Evolutionary conservation across 2,888 invertebrate species (phyloP).

Genomic region (Tetrapedia diversipes): DNA sequence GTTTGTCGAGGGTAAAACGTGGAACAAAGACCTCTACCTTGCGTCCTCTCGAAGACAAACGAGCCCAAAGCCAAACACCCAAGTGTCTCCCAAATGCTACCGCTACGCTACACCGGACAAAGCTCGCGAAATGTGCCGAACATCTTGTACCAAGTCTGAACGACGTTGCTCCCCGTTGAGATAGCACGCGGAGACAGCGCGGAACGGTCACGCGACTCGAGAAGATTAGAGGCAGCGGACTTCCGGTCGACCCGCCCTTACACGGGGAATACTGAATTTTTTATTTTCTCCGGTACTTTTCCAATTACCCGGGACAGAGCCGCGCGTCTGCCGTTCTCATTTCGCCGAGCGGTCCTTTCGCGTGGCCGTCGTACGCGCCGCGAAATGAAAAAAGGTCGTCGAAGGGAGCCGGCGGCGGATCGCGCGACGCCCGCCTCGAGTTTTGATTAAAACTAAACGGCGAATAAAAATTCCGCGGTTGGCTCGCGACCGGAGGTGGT

Average conservation of each 20-base stretch:
- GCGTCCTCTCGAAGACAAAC: background rate
- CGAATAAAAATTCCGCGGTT: constrained; percentile 69
- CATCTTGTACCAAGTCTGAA: constrained; percentile 5
- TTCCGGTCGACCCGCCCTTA: constrained; percentile 35
- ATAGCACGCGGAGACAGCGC: background rate
- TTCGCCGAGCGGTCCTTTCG: constrained; percentile 45
- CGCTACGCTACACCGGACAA: too few relatives aligned
- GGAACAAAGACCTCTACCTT: background rate
- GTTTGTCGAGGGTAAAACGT: background rate
- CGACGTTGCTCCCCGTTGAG: background rate
- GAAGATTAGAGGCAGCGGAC: constrained; percentile 36
- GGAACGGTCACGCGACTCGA: constrained; percentile 33
- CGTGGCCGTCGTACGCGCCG: constrained; percentile 44
- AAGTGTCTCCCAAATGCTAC: background rate
- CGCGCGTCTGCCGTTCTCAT: constrained; percentile 53
- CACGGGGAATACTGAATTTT: constrained; percentile 50
- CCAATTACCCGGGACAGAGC: constrained; percentile 64
- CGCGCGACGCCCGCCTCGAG: constrained; percentile 48
- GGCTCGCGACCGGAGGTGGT: constrained; percentile 18
- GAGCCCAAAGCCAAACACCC: background rate
- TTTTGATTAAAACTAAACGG: constrained; percentile 78
- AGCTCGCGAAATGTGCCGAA: constrained; percentile 15
- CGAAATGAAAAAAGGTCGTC: constrained; percentile 46
- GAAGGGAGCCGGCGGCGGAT: constrained; percentile 41
- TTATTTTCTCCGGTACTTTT: constrained; percentile 55